Evolutionary conservation across 2,113 vertebrate genomes (phyloP).

Genomic region (Glaucidium brasilianum): DNA sequence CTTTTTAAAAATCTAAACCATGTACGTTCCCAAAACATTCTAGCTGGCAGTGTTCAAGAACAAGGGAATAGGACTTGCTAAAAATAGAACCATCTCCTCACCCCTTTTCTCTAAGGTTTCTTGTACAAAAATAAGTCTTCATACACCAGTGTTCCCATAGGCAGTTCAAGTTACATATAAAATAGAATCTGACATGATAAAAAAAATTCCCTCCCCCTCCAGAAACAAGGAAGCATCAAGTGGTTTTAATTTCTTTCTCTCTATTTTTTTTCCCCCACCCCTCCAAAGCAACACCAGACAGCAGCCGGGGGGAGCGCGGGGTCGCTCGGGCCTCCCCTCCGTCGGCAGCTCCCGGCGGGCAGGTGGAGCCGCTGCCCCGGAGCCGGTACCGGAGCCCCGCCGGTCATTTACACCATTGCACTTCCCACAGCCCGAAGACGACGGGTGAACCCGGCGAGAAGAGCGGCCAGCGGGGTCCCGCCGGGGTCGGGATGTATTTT

Average conservation of each 20-base stretch:
- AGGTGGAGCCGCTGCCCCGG: not conserved
- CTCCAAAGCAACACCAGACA: not conserved
- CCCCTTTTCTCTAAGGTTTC: conserved; percentile 55
- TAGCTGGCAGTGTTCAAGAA: conserved; percentile 70
- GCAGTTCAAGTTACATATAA: conserved; percentile 68
- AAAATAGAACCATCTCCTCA: conserved; percentile 50
- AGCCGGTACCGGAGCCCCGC: not conserved
- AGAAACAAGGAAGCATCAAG: not conserved
- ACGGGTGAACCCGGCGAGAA: not conserved
- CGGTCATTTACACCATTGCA: not conserved
- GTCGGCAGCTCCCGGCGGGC: not conserved
- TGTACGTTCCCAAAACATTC: conserved; percentile 32
- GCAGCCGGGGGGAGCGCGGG: not conserved
- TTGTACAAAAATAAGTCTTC: conserved; percentile 89
- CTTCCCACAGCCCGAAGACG: not conserved
- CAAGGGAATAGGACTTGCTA: conserved; percentile 22
- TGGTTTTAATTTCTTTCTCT: not conserved
- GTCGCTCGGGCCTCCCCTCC: not conserved
- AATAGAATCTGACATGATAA: conserved; percentile 45
- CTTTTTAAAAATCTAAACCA: not conserved
- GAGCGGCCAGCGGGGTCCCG: not conserved
- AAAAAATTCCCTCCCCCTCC: conserved; percentile 15
- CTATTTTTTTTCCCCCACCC: not conserved
- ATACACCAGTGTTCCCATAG: conserved; percentile 57
- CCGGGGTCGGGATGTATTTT: not conserved